Evolutionary conservation across 2,113 vertebrate genomes (phyloP).

Genomic region (Centropus bengalensis): DNA sequence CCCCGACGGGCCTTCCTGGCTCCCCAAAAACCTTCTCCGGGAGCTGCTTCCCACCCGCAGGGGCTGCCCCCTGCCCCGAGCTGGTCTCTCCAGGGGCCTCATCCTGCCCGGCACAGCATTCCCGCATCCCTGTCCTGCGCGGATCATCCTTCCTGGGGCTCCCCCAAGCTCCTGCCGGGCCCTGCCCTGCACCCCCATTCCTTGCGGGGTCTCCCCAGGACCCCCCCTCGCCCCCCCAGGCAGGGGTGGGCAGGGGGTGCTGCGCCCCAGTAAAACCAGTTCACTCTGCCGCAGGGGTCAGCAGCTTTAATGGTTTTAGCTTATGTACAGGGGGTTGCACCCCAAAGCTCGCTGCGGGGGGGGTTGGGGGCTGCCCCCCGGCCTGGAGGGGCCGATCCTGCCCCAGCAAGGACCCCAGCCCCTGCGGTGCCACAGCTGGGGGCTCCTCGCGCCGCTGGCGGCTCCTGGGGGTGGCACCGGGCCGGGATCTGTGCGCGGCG

Average conservation of each 20-base stretch:
- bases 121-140: neutral
- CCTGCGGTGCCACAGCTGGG: neutral
- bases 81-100: neutral
- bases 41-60: neutral
- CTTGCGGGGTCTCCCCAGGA: neutral
- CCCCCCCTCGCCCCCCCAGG: neutral
- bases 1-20: rapidly evolving
- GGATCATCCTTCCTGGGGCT: neutral
- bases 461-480: neutral
- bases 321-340: constrained; percentile 73
- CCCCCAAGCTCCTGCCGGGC: neutral
- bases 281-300: constrained; percentile 14
- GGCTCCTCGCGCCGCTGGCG: neutral
- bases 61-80: neutral
- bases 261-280: constrained; percentile 18
- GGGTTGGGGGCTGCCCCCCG: neutral
- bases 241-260: neutral
- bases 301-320: constrained; percentile 77
- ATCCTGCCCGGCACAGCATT: neutral
- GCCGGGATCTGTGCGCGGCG: neutral
- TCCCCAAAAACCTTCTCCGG: neutral
- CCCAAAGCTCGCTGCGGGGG: neutral
- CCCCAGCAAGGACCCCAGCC: neutral
- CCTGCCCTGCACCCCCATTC: rapidly evolving
- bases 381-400: neutral